A percentile compares a stretch with the other conserved stretches of the same genome.
Evolutionary conservation across 2,888 invertebrate genomes (phyloP).

Genomic region (Plagodis dolabraria): DNA sequence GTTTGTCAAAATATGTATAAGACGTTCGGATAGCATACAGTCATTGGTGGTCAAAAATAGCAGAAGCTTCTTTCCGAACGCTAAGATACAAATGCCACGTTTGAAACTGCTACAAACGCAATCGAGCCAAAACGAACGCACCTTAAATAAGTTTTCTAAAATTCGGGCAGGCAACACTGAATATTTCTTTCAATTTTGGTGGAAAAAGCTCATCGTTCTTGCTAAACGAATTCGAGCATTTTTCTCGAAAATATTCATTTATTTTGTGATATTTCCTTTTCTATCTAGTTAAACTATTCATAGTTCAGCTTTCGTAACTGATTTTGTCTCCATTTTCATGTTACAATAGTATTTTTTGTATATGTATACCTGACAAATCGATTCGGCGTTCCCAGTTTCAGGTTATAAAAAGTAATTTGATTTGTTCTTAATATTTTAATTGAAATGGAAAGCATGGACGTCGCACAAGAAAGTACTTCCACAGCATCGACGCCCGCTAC

Average conservation of each 20-base stretch:
- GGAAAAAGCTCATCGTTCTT: slow-evolving; percentile 58
- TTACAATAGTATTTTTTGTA: slow-evolving; percentile 33
- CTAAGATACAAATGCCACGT: too few species aligned
- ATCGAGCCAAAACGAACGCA: too few species aligned
- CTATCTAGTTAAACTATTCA: slow-evolving; percentile 39
- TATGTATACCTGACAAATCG: slow-evolving; percentile 63
- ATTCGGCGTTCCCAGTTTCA: slow-evolving; percentile 71
- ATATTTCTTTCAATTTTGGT: slow-evolving; percentile 56
- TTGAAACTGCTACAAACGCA: too few species aligned
- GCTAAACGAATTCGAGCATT: slow-evolving; percentile 55
- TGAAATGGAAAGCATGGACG: slow-evolving; percentile 83
- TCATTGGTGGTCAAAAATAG: too few species aligned
- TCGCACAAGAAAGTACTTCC: slow-evolving; percentile 76
- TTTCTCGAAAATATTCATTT: slow-evolving; percentile 43
- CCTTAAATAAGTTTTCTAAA: not conserved
- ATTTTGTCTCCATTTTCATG: slow-evolving; percentile 9
- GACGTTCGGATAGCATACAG: too few species aligned
- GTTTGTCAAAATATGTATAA: too few species aligned
- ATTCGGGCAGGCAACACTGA: slow-evolving; percentile 40
- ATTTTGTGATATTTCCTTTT: slow-evolving; percentile 51
- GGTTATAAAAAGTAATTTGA: slow-evolving; percentile 67
- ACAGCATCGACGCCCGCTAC: slow-evolving; percentile 70
- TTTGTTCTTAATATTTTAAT: slow-evolving; percentile 50
- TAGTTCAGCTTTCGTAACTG: slow-evolving; percentile 21
- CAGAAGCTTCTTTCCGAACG: too few species aligned